Evolutionary conservation across 2,888 invertebrate species (phyloP).

Genomic region (Pelosia muscerda): DNA sequence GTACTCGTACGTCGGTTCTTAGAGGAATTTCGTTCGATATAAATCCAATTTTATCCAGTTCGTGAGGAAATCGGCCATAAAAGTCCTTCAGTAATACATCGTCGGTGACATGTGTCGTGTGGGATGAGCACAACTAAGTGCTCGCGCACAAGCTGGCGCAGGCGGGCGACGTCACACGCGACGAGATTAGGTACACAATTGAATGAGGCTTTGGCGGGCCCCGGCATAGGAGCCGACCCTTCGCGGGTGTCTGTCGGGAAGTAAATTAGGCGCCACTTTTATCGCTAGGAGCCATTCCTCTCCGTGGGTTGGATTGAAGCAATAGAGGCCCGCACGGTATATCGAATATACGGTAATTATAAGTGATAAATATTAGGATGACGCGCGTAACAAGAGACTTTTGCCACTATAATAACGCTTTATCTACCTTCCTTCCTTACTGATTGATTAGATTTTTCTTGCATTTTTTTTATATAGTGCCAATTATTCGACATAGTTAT

Average conservation of each 20-base stretch:
- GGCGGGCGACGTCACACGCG: background rate
- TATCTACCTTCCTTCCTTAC: no score
- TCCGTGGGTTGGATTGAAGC: background rate
- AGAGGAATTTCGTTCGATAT: constrained; percentile 27
- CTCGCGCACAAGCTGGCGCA: background rate
- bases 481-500: background rate
- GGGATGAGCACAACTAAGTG: background rate
- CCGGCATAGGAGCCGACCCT: constrained; percentile 29
- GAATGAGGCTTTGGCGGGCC: constrained; percentile 35
- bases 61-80: constrained; percentile 36
- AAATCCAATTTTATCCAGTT: constrained; percentile 44
- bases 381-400: background rate
- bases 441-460: no score
- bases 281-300: constrained; percentile 11
- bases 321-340: background rate
- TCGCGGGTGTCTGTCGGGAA: constrained; percentile 30
- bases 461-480: no score
- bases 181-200: constrained; percentile 38
- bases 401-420: no score
- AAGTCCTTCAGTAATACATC: constrained; percentile 43
- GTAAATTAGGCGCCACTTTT: constrained; percentile 40
- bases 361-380: background rate
- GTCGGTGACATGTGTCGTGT: background rate
- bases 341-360: no score
- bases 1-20: background rate